These are phyloP conservation scores for Nomada hirtipes DNA, from an alignment of 2,888 invertebrate species.

Conservation along the genomic window DNA sequence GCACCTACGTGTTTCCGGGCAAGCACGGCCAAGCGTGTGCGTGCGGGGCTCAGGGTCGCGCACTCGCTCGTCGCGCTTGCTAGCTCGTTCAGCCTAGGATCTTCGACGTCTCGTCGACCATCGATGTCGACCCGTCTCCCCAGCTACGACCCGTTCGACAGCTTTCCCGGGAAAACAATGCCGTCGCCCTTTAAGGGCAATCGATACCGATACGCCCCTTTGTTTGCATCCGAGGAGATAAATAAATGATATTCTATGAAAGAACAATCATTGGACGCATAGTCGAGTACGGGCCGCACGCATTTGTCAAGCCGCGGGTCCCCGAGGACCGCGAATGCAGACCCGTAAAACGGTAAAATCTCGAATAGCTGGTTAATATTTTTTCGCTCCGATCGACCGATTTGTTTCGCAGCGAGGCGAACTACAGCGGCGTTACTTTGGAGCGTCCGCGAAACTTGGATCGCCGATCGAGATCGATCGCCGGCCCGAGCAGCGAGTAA, in stretches of 20 bases:
- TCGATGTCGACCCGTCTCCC: no score
- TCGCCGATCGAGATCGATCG: conserved; percentile 10
- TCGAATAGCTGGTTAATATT: conserved; percentile 41
- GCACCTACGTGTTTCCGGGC: conserved; percentile 63
- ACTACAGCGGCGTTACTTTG: background rate
- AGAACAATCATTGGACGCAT: conserved; percentile 50
- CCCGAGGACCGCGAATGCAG: conserved; percentile 32
- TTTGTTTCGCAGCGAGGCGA: conserved; percentile 32
- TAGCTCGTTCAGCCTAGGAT: no score
- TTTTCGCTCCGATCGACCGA: conserved; percentile 26
- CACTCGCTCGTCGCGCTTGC: background rate
- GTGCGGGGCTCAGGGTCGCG: background rate
- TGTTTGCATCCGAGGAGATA: conserved; percentile 34
- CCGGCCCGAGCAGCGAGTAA: background rate
- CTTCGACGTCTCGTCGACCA: no score
- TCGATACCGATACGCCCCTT: conserved; percentile 33
- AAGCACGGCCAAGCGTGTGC: conserved; percentile 22
- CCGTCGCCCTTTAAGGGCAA: background rate
- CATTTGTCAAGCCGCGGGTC: conserved; percentile 46
- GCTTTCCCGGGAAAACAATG: background rate
- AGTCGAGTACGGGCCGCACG: conserved; percentile 6
- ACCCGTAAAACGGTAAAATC: conserved; percentile 36
- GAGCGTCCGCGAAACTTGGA: background rate
- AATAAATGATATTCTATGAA: conserved; percentile 57
- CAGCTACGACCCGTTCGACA: background rate